phyloP scores from a whole-genome alignment of 2,113 vertebrate genomes.

The Anoplopoma fimbria region DNA sequence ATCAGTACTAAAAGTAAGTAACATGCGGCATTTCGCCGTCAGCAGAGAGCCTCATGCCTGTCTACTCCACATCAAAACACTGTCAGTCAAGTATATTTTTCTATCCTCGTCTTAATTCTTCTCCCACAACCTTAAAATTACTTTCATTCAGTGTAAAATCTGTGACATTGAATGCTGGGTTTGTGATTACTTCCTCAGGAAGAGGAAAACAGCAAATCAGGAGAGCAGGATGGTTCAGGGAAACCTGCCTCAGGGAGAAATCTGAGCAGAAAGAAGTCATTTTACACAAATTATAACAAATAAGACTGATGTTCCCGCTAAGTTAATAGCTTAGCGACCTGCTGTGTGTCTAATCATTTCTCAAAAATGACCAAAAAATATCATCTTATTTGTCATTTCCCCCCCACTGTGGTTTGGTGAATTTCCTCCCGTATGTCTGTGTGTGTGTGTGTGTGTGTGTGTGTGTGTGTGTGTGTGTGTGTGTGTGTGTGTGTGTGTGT shows the following conservation, averaged over 20 bases:
- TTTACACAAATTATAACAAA: slow-evolving; percentile 37
- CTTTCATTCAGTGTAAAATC: background rate
- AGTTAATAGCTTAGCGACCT: slow-evolving; percentile 4
- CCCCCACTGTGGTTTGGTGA: background rate
- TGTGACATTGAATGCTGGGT: slow-evolving; percentile 1
- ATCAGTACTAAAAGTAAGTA: slow-evolving; percentile 26
- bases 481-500: background rate
- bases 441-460: background rate
- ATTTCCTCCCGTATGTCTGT: background rate
- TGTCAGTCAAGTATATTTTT: slow-evolving; percentile 14
- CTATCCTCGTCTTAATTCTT: slow-evolving; percentile 4
- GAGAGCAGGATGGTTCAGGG: background rate
- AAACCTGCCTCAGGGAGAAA: slow-evolving; percentile 14
- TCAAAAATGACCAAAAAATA: slow-evolving; percentile 14
- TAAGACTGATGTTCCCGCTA: background rate
- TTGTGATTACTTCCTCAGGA: slow-evolving; percentile 14
- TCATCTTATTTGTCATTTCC: slow-evolving; percentile 23
- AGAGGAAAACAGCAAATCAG: background rate
- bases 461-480: background rate
- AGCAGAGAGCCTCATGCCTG: slow-evolving; percentile 6
- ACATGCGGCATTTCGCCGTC: slow-evolving; percentile 18
- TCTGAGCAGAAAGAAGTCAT: slow-evolving; percentile 12
- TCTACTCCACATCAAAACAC: background rate
- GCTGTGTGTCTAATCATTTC: slow-evolving; percentile 14
- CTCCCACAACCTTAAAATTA: background rate